Conservation (phyloP, 1,140 invertebrate species). For the Anoplophora glabripennis region DNA sequence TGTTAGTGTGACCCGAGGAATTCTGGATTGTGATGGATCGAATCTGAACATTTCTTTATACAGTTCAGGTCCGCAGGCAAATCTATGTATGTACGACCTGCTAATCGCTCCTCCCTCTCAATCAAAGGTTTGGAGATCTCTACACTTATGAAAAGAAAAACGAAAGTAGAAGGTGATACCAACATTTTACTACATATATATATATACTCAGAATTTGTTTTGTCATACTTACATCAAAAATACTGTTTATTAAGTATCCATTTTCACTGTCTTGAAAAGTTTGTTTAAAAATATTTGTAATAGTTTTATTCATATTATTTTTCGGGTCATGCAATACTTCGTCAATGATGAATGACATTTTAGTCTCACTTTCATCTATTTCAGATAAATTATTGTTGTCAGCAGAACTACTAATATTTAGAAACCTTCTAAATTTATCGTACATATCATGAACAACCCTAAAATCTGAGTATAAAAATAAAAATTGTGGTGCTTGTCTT, state of each 20-base stretch:
- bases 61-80: too few species aligned
- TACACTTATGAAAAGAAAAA: too few species aligned
- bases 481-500: constrained; percentile 5
- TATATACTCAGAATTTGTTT: background rate
- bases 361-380: constrained; percentile 50
- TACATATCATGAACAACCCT: constrained; percentile 57
- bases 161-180: too few species aligned
- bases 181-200: too few species aligned
- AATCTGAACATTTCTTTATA: too few species aligned
- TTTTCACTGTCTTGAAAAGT: constrained; percentile 1
- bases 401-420: constrained; percentile 50
- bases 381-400: constrained; percentile 37
- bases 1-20: too few species aligned
- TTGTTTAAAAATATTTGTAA: constrained; percentile 3
- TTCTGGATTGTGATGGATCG: too few species aligned
- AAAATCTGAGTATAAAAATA: constrained; percentile 52
- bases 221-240: constrained; percentile 7
- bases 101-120: too few species aligned
- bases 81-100: too few species aligned
- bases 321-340: constrained; percentile 58
- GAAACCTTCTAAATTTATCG: constrained; percentile 56
- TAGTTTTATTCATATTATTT: constrained; percentile 12
- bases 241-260: background rate
- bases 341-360: constrained; percentile 60
- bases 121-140: too few species aligned